Conservation (phyloP, 2,113 vertebrate genomes). For the Epinephelus cyanopodus region DNA sequence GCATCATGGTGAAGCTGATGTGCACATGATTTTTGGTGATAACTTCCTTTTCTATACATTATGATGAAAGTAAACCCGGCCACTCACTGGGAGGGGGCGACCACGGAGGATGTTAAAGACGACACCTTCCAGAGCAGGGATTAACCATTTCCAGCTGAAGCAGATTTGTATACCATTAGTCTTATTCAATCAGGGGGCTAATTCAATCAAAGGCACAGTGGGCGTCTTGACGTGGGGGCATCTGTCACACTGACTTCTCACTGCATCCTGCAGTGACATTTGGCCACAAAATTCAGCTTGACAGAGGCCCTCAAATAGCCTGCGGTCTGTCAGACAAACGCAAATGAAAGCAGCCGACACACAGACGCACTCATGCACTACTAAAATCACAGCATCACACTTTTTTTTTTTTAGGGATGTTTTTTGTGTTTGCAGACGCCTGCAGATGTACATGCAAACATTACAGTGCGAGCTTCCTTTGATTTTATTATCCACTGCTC, state of each 20-base stretch:
- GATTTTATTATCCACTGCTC: conserved; percentile 19
- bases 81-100: neutral
- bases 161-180: conserved; percentile 75
- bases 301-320: conserved; percentile 69
- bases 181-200: conserved; percentile 74
- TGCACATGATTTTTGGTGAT: neutral
- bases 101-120: conserved; percentile 33
- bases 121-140: conserved; percentile 61
- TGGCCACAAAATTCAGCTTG: conserved; percentile 73
- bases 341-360: conserved; percentile 20
- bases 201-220: conserved; percentile 76
- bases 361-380: conserved; percentile 8
- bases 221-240: conserved; percentile 67
- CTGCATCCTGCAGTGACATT: conserved; percentile 71
- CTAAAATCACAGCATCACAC: conserved; percentile 42
- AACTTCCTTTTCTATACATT: too few relatives aligned
- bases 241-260: conserved; percentile 76
- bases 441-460: conserved; percentile 34
- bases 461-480: conserved; percentile 9
- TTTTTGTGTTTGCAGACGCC: conserved; percentile 44
- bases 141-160: conserved; percentile 73
- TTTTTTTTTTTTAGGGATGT: neutral
- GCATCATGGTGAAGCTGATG: neutral
- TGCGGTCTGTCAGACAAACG: conserved; percentile 45
- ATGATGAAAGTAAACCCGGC: neutral